Conservation (phyloP, 1,140 invertebrate species). For the Hormaphis cornu region DNA sequence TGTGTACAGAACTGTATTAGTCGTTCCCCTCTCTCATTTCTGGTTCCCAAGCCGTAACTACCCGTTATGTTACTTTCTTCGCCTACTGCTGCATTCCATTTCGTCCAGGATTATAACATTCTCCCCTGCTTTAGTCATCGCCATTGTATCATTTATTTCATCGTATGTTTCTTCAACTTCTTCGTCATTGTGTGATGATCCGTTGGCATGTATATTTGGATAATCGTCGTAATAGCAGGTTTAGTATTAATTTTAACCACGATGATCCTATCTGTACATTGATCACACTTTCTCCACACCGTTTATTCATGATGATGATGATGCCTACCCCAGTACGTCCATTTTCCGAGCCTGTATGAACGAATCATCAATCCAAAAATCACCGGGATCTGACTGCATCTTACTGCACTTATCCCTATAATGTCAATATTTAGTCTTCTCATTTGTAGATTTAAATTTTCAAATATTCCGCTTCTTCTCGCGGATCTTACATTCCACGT, state of each 20-base stretch:
- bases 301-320: no score
- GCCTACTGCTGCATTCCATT: conserved; percentile 15
- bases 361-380: not conserved
- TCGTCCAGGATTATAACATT: conserved; percentile 7
- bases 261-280: conserved; percentile 6
- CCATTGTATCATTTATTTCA: conserved; percentile 1
- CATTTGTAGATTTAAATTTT: no score
- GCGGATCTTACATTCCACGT: no score
- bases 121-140: not conserved
- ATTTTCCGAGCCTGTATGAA: not conserved
- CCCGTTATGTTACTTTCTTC: not conserved
- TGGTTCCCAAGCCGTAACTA: not conserved
- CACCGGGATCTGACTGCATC: conserved; percentile 32
- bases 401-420: no score
- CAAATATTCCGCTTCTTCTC: conserved; percentile 2
- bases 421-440: no score
- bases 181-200: not conserved
- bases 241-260: conserved; percentile 4
- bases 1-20: conserved; percentile 21
- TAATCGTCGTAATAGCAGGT: conserved; percentile 19
- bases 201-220: conserved; percentile 22
- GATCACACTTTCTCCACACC: not conserved
- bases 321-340: conserved; percentile 1
- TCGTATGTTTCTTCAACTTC: not conserved
- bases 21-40: conserved; percentile 19